phyloP scores from a whole-genome alignment of 2,888 invertebrate genomes.

The Trachelus iudaicus region DNA sequence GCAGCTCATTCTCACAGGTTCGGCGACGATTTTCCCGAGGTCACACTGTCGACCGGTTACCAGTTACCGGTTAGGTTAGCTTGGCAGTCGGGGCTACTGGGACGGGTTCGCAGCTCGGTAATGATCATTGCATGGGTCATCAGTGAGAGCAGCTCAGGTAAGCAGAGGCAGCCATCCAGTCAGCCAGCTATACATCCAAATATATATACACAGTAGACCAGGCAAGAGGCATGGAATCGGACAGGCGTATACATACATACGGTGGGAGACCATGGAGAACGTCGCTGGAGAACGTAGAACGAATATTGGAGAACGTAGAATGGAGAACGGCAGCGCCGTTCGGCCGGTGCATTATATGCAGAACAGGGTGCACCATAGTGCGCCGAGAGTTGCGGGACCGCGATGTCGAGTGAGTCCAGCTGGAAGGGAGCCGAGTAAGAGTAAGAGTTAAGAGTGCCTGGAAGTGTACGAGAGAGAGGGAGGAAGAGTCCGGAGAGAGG shows the following conservation, averaged over 20 bases:
- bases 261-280: conserved; percentile 16
- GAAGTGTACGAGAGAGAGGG: conserved; percentile 27
- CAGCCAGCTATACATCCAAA: not conserved
- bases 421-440: conserved; percentile 28
- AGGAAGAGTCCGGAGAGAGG: conserved; percentile 27
- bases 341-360: conserved; percentile 60
- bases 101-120: conserved; percentile 33
- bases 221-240: not conserved
- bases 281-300: conserved; percentile 23
- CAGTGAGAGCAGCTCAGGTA: conserved; percentile 33
- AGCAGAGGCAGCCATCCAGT: not conserved
- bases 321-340: conserved; percentile 10
- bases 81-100: not conserved
- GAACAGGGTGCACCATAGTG: conserved; percentile 60
- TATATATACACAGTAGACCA: not conserved
- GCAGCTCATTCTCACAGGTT: conserved; percentile 4
- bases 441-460: conserved; percentile 12
- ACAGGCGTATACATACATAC: not conserved
- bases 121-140: conserved; percentile 58
- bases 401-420: conserved; percentile 21
- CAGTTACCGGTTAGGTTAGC: not conserved
- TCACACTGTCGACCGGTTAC: not conserved
- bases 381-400: conserved; percentile 35
- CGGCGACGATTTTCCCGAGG: not conserved
- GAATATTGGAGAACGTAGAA: too few species aligned